Percentiles rank a stretch among this genome's conserved stretches.
phyloP scores from a whole-genome alignment of 2,888 invertebrate genomes.

The Scaptomyza parva region DNA sequence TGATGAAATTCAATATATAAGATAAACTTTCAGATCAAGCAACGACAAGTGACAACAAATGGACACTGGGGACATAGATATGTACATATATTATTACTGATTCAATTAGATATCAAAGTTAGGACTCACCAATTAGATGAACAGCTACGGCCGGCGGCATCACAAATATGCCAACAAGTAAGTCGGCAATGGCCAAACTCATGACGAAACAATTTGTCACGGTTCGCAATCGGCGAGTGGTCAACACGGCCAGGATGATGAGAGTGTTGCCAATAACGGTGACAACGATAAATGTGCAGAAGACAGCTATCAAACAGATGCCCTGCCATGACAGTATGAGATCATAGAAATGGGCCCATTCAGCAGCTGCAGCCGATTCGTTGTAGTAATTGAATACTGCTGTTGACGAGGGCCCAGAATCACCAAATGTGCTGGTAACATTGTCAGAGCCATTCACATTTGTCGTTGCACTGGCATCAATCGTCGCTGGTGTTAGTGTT shows the following conservation, averaged over 20 bases:
- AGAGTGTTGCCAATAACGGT: constrained; percentile 94
- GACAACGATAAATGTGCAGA: constrained; percentile 89
- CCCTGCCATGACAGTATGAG: constrained; percentile 85
- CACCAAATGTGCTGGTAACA: constrained; percentile 23
- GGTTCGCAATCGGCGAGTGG: constrained; percentile 93
- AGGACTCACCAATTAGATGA: constrained; percentile 90
- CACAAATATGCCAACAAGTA: constrained; percentile 96
- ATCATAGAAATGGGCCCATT: constrained; percentile 82
- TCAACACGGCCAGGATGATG: constrained; percentile 95
- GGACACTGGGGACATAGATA: too few relatives aligned
- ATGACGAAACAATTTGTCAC: constrained; percentile 98
- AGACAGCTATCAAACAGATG: constrained; percentile 87
- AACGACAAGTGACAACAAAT: too few relatives aligned
- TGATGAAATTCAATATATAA: too few relatives aligned
- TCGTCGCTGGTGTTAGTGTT: constrained; percentile 10
- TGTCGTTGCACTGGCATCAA: constrained; percentile 11
- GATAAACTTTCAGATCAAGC: too few relatives aligned
- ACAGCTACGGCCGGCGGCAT: constrained; percentile 97
- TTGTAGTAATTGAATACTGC: constrained; percentile 66
- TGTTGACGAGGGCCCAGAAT: constrained; percentile 40
- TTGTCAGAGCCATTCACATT: constrained; percentile 43
- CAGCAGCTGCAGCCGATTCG: constrained; percentile 69
- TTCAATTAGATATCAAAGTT: too few relatives aligned
- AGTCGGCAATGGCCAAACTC: constrained; percentile 96
- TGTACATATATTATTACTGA: too few relatives aligned